A percentile compares a stretch with the other conserved stretches of the same genome.
Conservation (phyloP, 2,888 invertebrate genomes). For the Drosophila pseudotalamancana region DNA sequence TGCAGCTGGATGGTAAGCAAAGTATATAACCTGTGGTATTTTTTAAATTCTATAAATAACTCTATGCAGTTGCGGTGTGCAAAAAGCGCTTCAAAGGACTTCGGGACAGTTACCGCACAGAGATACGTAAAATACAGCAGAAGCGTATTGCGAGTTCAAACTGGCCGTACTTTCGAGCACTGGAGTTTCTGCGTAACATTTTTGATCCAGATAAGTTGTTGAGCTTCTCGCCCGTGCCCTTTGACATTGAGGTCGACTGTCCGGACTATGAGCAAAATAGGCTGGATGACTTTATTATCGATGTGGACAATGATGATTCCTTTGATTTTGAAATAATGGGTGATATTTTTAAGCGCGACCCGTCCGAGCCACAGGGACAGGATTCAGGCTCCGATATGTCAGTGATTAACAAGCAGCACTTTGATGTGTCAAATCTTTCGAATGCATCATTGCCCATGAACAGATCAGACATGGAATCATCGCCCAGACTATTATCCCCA, state of each 20-base stretch:
- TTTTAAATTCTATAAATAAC: slow-evolving; percentile 9
- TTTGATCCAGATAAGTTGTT: slow-evolving; percentile 57
- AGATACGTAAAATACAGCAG: slow-evolving; percentile 62
- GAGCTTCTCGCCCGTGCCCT: slow-evolving; percentile 37
- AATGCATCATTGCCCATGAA: slow-evolving; percentile 6
- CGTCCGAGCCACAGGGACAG: slow-evolving; percentile 2
- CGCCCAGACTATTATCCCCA: slow-evolving; percentile 46
- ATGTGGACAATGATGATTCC: slow-evolving; percentile 63
- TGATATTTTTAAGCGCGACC: slow-evolving; percentile 58
- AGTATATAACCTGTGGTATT: neutral
- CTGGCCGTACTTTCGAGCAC: slow-evolving; percentile 54
- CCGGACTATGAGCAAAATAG: neutral
- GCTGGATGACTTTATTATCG: slow-evolving; percentile 55
- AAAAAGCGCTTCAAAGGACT: slow-evolving; percentile 65
- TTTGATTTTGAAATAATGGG: slow-evolving; percentile 66
- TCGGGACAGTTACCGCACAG: slow-evolving; percentile 57
- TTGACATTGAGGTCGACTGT: slow-evolving; percentile 2
- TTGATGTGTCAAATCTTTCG: slow-evolving; percentile 12
- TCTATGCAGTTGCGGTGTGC: slow-evolving; percentile 33
- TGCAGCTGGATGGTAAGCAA: slow-evolving; percentile 55
- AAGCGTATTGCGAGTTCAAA: slow-evolving; percentile 21
- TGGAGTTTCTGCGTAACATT: slow-evolving; percentile 61
- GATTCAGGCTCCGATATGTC: slow-evolving; percentile 34
- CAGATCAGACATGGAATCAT: slow-evolving; percentile 38
- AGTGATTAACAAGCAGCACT: slow-evolving; percentile 9